Percentiles rank a stretch among this genome's conserved stretches.
Evolutionary conservation across 2,888 invertebrate species (phyloP).

Genomic region (Noctua fimbriata): DNA sequence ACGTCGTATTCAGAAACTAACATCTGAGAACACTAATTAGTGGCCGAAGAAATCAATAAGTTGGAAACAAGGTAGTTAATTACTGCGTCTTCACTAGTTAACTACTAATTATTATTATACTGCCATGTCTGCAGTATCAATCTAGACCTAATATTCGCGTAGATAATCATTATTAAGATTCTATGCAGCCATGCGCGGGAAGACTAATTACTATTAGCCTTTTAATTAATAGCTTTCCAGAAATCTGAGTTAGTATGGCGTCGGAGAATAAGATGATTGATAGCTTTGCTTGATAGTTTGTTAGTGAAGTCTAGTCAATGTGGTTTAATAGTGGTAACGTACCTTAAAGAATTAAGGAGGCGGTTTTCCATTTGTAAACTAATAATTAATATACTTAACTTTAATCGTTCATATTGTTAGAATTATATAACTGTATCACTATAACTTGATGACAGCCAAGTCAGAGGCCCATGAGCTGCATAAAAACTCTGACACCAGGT

Average conservation of each 20-base stretch:
- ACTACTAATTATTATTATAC: background rate
- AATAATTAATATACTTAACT: too few species aligned
- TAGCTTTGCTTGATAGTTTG: background rate
- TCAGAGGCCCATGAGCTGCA: too few species aligned
- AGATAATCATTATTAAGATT: background rate
- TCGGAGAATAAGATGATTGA: slow-evolving; percentile 1
- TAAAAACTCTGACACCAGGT: too few species aligned
- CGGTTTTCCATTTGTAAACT: background rate
- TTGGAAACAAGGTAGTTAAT: background rate
- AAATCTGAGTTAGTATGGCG: background rate
- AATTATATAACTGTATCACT: background rate
- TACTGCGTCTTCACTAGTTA: background rate
- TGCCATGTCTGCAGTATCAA: background rate
- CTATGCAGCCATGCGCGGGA: background rate
- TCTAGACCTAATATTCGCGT: background rate
- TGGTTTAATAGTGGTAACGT: background rate
- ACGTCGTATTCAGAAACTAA: background rate
- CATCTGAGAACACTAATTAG: background rate
- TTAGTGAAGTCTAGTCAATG: background rate
- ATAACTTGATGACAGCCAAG: too few species aligned
- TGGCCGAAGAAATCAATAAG: background rate
- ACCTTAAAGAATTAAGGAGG: background rate
- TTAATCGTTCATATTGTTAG: background rate
- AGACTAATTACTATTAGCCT: background rate
- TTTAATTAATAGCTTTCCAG: slow-evolving; percentile 6